These are phyloP conservation scores for Charanyca ferruginea DNA, from an alignment of 2,888 invertebrate species.

Conservation along the genomic window DNA sequence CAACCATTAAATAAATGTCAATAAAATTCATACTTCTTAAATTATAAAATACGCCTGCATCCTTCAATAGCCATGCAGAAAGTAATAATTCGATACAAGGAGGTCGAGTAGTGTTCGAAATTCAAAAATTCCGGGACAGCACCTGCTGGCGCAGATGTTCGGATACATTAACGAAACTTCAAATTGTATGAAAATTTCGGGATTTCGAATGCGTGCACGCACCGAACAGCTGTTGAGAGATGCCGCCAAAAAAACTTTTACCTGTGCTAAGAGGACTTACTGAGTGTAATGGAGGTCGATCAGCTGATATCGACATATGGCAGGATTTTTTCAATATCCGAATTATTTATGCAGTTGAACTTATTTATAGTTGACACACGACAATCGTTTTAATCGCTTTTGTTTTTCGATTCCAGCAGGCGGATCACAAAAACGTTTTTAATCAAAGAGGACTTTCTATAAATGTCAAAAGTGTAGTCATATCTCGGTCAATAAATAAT, in stretches of 20 bases:
- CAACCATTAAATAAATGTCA: conserved; percentile 16
- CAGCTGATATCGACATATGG: conserved; percentile 81
- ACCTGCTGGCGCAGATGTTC: conserved; percentile 88
- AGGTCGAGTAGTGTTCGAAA: conserved; percentile 72
- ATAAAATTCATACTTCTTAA: conserved; percentile 29
- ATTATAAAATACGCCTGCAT: conserved; percentile 22
- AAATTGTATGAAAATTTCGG: conserved; percentile 78
- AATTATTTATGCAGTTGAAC: conserved; percentile 33
- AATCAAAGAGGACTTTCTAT: conserved; percentile 12
- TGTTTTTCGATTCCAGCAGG: conserved; percentile 34
- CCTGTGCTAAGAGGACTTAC: conserved; percentile 74
- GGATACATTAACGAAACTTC: conserved; percentile 74
- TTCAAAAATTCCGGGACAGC: conserved; percentile 77
- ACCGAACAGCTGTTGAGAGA: conserved; percentile 83
- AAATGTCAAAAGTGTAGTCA: no score
- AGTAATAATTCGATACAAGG: conserved; percentile 37
- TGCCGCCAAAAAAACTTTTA: conserved; percentile 74
- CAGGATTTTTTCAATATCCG: conserved; percentile 40
- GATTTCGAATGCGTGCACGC: conserved; percentile 79
- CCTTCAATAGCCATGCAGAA: conserved; percentile 27
- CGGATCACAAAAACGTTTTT: conserved; percentile 3
- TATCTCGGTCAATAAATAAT: no score
- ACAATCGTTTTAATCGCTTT: conserved; percentile 41
- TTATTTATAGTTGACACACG: conserved; percentile 56
- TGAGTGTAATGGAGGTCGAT: conserved; percentile 66